phyloP scores from a whole-genome alignment of 1,140 invertebrate genomes.

The Drosophila seguyi region DNA sequence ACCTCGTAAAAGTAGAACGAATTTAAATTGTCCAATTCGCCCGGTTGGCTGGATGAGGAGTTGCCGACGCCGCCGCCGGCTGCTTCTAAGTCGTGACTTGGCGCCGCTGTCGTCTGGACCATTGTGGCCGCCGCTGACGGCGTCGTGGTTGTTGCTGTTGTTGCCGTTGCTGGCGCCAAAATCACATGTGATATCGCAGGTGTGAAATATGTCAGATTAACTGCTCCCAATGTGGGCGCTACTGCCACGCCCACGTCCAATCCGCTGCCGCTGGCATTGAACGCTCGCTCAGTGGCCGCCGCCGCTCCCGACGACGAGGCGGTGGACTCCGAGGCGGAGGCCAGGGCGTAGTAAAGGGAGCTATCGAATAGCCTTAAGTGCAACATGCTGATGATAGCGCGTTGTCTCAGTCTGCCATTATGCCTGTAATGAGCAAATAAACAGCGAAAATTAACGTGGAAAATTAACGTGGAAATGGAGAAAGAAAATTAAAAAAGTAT shows the following conservation, averaged over 20 bases:
- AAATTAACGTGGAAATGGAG: conserved; percentile 12
- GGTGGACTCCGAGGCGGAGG: conserved; percentile 41
- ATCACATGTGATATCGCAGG: conserved; percentile 79
- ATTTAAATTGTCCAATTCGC: conserved; percentile 74
- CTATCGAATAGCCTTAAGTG: conserved; percentile 75
- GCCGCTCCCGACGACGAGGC: conserved; percentile 7
- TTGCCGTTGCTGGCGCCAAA: conserved; percentile 62
- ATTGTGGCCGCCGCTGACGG: conserved; percentile 25
- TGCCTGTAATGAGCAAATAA: conserved; percentile 25
- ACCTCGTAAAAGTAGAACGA: conserved; percentile 82
- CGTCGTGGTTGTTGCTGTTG: conserved; percentile 9
- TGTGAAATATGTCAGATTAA: conserved; percentile 78
- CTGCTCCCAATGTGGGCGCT: conserved; percentile 33
- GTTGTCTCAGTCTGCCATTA: conserved; percentile 19
- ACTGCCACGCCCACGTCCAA: conserved; percentile 15
- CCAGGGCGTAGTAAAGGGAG: conserved; percentile 60
- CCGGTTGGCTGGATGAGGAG: conserved; percentile 41
- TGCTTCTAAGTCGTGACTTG: conserved; percentile 56
- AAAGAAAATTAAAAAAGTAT: conserved; percentile 48
- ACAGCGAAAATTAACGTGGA: conserved; percentile 18
- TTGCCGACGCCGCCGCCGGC: conserved; percentile 34
- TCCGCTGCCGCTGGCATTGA: conserved; percentile 47
- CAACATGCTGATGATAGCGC: conserved; percentile 47
- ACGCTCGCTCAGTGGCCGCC: conserved; percentile 7
- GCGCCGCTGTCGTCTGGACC: conserved; percentile 63